A percentile compares a stretch with the other conserved stretches of the same genome.
phyloP scores from a whole-genome alignment of 2,113 vertebrate species.

The Ophiodon elongatus region DNA sequence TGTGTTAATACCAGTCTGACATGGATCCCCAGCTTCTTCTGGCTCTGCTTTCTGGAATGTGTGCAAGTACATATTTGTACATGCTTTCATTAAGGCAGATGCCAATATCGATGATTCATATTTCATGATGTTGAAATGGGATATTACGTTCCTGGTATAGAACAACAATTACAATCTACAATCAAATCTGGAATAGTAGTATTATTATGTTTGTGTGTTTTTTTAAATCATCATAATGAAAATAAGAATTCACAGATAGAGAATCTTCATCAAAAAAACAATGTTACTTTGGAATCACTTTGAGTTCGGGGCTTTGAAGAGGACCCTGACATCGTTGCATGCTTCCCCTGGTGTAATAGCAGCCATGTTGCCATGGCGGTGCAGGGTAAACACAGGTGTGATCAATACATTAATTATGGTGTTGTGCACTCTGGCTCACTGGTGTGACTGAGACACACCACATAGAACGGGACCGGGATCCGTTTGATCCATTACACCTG shows the following conservation, averaged over 20 bases:
- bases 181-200: neutral
- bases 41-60: neutral
- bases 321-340: neutral
- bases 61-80: too few relatives aligned
- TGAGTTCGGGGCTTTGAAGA: neutral
- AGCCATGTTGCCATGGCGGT: too few relatives aligned
- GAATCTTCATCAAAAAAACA: too few relatives aligned
- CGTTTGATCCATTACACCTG: too few relatives aligned
- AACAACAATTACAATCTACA: neutral
- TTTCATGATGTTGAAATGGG: neutral
- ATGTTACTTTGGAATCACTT: neutral
- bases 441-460: too few relatives aligned
- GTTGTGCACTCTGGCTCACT: too few relatives aligned
- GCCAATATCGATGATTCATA: neutral
- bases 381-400: neutral
- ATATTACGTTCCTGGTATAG: neutral
- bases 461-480: too few relatives aligned
- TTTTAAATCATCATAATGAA: neutral
- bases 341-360: neutral
- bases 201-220: neutral
- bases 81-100: neutral
- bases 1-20: slow-evolving; percentile 26
- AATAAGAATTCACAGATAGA: neutral
- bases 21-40: neutral
- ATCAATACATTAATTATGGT: neutral